Evolutionary conservation across 2,113 vertebrate species (phyloP).

Genomic region (Rhinoderma darwinii): DNA sequence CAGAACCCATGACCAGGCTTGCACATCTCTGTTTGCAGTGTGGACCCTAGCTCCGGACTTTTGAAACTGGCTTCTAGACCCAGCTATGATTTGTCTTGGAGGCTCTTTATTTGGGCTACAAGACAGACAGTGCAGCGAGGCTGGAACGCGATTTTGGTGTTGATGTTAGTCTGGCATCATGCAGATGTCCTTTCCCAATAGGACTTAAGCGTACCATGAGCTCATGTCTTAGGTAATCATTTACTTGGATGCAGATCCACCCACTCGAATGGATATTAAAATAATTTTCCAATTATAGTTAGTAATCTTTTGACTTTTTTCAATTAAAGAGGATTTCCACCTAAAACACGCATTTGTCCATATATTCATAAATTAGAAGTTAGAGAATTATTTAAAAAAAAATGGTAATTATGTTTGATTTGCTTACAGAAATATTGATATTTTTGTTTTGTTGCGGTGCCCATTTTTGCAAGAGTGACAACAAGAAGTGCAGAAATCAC

Average conservation of each 20-base stretch:
- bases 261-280: not conserved
- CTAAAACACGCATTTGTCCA: not conserved
- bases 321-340: not conserved
- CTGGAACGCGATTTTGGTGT: not conserved
- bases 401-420: not conserved
- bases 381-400: no score
- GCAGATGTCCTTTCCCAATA: not conserved
- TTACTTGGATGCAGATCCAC: not conserved
- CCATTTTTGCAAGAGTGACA: not conserved
- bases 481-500: no score
- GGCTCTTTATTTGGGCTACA: not conserved
- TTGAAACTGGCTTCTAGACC: not conserved
- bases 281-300: not conserved
- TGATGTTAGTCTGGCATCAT: not conserved
- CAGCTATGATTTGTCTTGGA: not conserved
- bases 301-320: not conserved
- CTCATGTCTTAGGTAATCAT: not conserved
- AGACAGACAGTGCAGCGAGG: not conserved
- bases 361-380: not conserved
- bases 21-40: no score
- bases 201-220: constrained; percentile 17
- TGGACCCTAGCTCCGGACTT: not conserved
- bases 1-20: no score
- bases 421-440: not conserved
- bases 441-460: not conserved